A percentile compares a stretch with the other conserved stretches of the same genome.
phyloP scores from a whole-genome alignment of 2,113 vertebrate species.

The Tringa solitaria region DNA sequence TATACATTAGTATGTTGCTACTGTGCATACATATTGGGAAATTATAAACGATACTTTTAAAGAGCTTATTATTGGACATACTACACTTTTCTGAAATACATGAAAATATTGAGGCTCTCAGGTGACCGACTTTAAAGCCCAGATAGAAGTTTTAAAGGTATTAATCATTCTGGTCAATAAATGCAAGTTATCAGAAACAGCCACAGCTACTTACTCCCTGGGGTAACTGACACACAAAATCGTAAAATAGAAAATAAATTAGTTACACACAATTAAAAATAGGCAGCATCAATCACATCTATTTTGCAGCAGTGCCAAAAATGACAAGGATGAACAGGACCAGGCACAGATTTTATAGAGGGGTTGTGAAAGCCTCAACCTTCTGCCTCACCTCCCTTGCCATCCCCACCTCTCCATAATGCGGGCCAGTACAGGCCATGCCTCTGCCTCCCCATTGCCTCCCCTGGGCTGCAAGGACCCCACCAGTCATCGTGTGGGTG shows the following conservation, averaged over 20 bases:
- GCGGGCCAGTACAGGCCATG: not conserved
- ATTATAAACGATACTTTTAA: not conserved
- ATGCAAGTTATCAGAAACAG: not conserved
- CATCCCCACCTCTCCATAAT: not conserved
- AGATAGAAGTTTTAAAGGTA: not conserved
- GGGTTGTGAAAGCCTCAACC: not conserved
- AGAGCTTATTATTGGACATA: not conserved
- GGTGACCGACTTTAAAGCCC: not conserved
- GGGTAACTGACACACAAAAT: not conserved
- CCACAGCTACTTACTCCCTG: not conserved
- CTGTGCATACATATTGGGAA: not conserved
- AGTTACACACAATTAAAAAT: not conserved
- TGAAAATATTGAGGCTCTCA: not conserved
- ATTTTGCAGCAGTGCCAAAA: not conserved
- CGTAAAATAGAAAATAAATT: not conserved
- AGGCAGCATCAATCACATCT: not conserved
- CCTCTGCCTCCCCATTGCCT: not conserved
- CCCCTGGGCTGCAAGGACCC: too few relatives aligned
- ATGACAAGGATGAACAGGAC: not conserved
- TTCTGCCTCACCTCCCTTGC: not conserved
- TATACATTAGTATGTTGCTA: not conserved
- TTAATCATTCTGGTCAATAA: not conserved
- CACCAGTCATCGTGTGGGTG: rapidly evolving
- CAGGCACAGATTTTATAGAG: not conserved
- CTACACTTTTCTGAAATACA: not conserved